Percentiles rank a stretch among this genome's conserved stretches.
phyloP scores from a whole-genome alignment of 30 jellyfish, hydroid and myxozoan genomes.

The Cassiopea xamachana region DNA sequence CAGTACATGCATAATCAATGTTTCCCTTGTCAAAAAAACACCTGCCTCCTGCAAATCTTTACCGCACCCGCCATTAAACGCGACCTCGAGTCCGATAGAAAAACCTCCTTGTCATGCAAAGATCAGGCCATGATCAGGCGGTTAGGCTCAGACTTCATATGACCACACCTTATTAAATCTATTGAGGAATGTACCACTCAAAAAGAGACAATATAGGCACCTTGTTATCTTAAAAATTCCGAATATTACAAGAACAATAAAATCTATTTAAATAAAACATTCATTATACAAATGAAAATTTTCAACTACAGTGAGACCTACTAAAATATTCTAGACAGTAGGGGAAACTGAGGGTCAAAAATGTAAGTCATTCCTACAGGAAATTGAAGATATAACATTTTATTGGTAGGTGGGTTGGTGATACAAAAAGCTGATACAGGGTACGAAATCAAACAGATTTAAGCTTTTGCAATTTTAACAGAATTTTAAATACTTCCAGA shows the following conservation, averaged over 20 bases:
- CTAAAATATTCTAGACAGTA: not conserved
- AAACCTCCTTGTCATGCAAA: not conserved
- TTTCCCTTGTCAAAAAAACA: not conserved
- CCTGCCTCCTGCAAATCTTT: not conserved
- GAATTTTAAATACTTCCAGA: too few species aligned
- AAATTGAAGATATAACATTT: too few species aligned
- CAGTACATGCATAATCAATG: conserved; percentile 12
- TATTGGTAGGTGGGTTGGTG: too few species aligned
- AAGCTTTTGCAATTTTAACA: too few species aligned
- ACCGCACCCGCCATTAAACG: conserved; percentile 9
- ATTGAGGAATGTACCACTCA: not conserved
- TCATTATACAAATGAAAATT: conserved; percentile 36
- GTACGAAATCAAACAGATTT: too few species aligned
- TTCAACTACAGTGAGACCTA: conserved; percentile 5
- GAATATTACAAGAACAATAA: conserved; percentile 16
- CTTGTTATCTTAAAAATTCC: conserved; percentile 22
- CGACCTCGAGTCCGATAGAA: not conserved
- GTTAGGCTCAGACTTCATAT: too few species aligned
- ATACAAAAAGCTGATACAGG: too few species aligned
- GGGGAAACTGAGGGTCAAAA: too few species aligned
- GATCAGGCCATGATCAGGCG: too few species aligned
- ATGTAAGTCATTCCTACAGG: too few species aligned
- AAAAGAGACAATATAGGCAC: not conserved
- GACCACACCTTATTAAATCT: too few species aligned
- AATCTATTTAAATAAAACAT: conserved; percentile 47